Base-by-base conservation (phyloP, 2,113 vertebrate species). In the Halcyon senegalensis region DNA sequence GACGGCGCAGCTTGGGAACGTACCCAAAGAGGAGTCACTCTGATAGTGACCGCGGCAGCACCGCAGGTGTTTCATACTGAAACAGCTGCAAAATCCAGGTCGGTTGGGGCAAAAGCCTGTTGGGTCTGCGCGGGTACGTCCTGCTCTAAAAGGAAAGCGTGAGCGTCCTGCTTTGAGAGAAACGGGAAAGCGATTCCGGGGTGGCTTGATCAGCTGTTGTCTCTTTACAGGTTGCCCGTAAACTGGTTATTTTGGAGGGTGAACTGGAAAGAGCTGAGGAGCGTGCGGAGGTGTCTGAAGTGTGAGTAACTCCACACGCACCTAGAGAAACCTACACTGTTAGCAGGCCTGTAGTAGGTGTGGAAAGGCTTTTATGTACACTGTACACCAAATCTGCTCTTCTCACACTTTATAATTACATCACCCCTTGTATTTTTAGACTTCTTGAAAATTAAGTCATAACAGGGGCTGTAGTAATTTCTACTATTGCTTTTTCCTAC, bases 251-350 rank as follows among this genome's bases (percentile, higher is more conserved):
- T 96, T 97, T 99, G 37, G 99, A 99, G 96, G 98, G 99, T 1
- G 99, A 99, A 76, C 98, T 99, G 97, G 99, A 99, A 91, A 98
- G 99, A 95, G 99, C 99, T 1, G 99, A 99, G 63, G 99, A 99
- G 94, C 98, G 99, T 16, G 99, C 99, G 1, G 99, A 99, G 92
- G 98, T 99, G 62, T 98, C 99, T 20, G 99, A 99, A 94, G 97
- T 99, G 99, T 99, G 96, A 99, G 99, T 97, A 90, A 28, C 62
- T 8, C 6, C 53, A 5, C 8, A 4, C 18, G 3, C 27, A 13
- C 2, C 23, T 30, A 10, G 30, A n/a, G 68, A 53, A 74, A n/a
- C 14, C 28, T 25, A 1, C 60, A 1, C 56, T 82, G 43, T 7
- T 27, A 16, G 70, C 39, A 84, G 33, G 14, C 17, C 3, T 1